phyloP scores from a whole-genome alignment of 2,888 invertebrate genomes.

The Rotaria socialis region DNA sequence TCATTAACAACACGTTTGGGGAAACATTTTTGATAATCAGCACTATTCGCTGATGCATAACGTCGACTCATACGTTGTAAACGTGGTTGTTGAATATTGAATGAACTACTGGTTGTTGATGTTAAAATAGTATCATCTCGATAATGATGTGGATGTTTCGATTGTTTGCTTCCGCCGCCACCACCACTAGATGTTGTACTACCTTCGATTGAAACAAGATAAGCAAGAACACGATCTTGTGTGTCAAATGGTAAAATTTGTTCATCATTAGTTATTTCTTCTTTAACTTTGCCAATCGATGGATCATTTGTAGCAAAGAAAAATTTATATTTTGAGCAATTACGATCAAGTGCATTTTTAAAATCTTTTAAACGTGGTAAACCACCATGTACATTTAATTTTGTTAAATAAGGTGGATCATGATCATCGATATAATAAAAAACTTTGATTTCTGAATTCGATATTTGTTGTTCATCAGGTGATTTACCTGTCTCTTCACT shows the following conservation, averaged over 20 bases:
- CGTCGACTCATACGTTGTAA: constrained; percentile 16
- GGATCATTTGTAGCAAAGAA: constrained; percentile 99
- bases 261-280: constrained; percentile 92
- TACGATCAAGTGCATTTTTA: constrained; percentile 86
- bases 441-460: constrained; percentile 81
- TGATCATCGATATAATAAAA: constrained; percentile 99
- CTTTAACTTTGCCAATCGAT: constrained; percentile 97
- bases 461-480: background rate
- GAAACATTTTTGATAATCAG: background rate
- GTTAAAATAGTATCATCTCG: constrained; percentile 13
- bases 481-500: constrained; percentile 14
- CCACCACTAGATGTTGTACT: constrained; percentile 25
- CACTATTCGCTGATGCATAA: background rate
- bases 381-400: constrained; percentile 64
- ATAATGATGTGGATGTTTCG: background rate
- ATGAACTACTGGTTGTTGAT: constrained; percentile 35
- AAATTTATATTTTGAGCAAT: constrained; percentile 73
- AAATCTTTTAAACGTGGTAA: constrained; percentile 85
- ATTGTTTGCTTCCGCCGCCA: background rate
- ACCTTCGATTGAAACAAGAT: constrained; percentile 20
- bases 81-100: constrained; percentile 32
- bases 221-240: constrained; percentile 50
- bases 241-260: constrained; percentile 85
- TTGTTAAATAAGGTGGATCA: constrained; percentile 96
- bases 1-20: background rate